Base-by-base conservation (phyloP, 2,888 invertebrate genomes). In the Tubulanus polymorphus region DNA sequence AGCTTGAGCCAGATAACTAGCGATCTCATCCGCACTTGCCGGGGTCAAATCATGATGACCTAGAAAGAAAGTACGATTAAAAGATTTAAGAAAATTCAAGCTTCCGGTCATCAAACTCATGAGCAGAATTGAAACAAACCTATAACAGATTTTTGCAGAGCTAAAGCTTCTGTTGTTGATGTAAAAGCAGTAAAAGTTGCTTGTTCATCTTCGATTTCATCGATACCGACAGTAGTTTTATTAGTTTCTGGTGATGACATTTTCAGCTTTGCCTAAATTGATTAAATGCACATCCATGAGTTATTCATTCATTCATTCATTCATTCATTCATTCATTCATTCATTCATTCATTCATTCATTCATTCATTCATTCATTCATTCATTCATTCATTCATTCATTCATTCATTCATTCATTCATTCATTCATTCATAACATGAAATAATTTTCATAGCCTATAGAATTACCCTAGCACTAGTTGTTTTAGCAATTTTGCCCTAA, bases 141-240 rank as follows among this genome's bases (percentile, higher is more conserved):
- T 62, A 79, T 79, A 29, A 79, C 78, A 64, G 78, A 77, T 60
- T 76, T 73, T 59, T 79, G 79, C 23, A 80, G 63, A 54, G 75
- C 74, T 26, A 80, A 61, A 23, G 78, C 78, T 60, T 79, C 78
- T 27, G 73, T 72, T 8, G 76, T 75, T 1, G 75, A 75, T 50
- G 74, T 74, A 63, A 77, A 77, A 18, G 74, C 69, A 37, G 60
- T 63, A 52, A 68, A 64, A 1, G 64, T 58, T 53, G 60, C 64
- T 50, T 32, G 47, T 27, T 55, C 48, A 5, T 41, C 41, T 3
- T n/a, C n/a, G n/a, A 23, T 5, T 18, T 41, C 41, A 41, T 23
- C 15, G 20, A 18, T 23, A 41, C 41, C 41, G 6, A 20, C 41
- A 5, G 20, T 5, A 8, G 41, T 18, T 3, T 8, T 18, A 41